Conservation (phyloP, 2,797 vertebrate genomes). For the Coccyzus lansbergi region DNA sequence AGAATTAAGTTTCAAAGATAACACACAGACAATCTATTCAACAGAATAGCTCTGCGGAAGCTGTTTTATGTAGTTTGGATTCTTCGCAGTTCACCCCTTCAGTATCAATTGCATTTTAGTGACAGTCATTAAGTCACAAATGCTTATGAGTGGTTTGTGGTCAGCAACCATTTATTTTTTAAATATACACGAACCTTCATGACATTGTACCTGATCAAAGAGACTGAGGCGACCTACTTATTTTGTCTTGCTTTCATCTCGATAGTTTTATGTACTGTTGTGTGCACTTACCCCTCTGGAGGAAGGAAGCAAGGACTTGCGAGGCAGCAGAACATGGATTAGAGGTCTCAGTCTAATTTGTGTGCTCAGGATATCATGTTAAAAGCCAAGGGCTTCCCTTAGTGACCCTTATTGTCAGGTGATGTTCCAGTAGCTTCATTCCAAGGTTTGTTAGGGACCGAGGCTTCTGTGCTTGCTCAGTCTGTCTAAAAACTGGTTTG, state of each 20-base stretch:
- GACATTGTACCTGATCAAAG: slow-evolving; percentile 6
- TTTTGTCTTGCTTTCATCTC: not conserved
- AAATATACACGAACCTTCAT: not conserved
- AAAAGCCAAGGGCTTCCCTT: not conserved
- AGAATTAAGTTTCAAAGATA: not conserved
- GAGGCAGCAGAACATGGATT: not conserved
- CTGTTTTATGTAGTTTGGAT: not conserved
- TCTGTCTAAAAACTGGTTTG: no score
- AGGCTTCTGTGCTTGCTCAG: not conserved
- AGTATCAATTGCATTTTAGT: not conserved
- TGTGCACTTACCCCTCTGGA: not conserved
- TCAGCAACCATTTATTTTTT: slow-evolving; percentile 23
- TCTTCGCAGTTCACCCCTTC: not conserved
- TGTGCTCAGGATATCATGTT: not conserved
- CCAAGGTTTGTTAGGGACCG: not conserved
- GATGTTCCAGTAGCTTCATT: not conserved
- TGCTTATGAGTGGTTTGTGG: not conserved
- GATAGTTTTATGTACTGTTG: not conserved
- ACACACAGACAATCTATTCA: not conserved
- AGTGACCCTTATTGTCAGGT: not conserved
- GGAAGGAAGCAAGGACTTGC: not conserved
- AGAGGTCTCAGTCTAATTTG: not conserved
- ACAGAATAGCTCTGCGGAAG: not conserved
- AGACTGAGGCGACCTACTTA: slow-evolving; percentile 16
- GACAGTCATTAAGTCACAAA: not conserved